Base-by-base conservation (phyloP, 2,888 invertebrate species). In the Netelia inedita region DNA sequence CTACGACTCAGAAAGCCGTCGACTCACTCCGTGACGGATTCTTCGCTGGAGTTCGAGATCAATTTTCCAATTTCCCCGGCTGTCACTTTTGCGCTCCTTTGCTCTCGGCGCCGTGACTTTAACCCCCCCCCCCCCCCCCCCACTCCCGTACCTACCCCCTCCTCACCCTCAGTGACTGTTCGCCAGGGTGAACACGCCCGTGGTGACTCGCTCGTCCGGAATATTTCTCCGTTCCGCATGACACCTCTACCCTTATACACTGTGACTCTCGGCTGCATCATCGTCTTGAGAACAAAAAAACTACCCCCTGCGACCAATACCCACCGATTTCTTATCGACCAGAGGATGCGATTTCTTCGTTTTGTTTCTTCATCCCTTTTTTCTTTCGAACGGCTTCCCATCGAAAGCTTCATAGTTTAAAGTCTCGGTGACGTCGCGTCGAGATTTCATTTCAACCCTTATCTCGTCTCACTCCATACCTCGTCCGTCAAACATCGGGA, bases 1-100 rank as follows among this genome's bases (percentile, higher is more conserved):
- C 72, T 28, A 72, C 78, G 74, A 43, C n/a, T 50, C 53, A 66
- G 79, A 43, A 61, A 66, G 65, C 66, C 75, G 72, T 21, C 61
- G 55, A 55, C 75, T 82, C 85, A 79, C 43, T 53, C 75, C 76
- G 75, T 83, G 86, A 89, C 86, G 86, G 83, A 88, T 88, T 82
- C 83, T 84, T 65, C 82, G 72, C 71, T 85, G 57, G 79, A 88
- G 86, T 88, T 88, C 88, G 89, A 89, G 91, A 92, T 91, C 90
- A 93, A 91, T 92, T 92, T 91, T 90, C 92, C 92, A 92, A 92
- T 92, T 92, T 92, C 91, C 91, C 88, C 85, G 87, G 87, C 90
- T 91, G 93, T 92, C 92, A 92, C 91, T 91, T 90, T 88, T 19
- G 19, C 16, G 21, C 35, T 35, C 35, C 35, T 6, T 35, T 74